Percentiles rank a stretch among this genome's conserved stretches.
Conservation (phyloP, 2,888 invertebrate genomes). For the Cosmopolites sordidus region DNA sequence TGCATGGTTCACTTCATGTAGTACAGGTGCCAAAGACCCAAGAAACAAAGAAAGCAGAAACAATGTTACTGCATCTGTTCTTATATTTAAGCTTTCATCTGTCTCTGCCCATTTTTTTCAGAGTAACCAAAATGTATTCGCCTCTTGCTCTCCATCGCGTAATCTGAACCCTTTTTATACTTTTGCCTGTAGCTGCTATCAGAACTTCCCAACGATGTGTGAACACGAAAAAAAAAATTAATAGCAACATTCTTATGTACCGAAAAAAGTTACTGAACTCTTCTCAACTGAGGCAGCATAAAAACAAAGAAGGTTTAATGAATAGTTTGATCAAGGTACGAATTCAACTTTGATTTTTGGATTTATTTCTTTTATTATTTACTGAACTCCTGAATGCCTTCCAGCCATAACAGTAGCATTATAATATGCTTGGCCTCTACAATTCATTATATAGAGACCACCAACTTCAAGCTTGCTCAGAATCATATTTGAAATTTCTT, state of each 20-base stretch:
- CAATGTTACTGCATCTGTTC: slow-evolving; percentile 7
- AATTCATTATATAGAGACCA: slow-evolving; percentile 31
- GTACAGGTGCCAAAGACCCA: slow-evolving; percentile 15
- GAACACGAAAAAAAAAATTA: too few relatives aligned
- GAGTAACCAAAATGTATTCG: slow-evolving; percentile 12
- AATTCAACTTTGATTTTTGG: too few relatives aligned
- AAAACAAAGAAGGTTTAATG: too few relatives aligned
- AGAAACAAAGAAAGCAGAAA: slow-evolving; percentile 21
- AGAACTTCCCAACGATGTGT: too few relatives aligned
- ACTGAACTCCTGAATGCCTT: too few relatives aligned
- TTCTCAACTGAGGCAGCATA: too few relatives aligned
- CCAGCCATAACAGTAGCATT: slow-evolving; percentile 32
- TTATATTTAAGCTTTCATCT: slow-evolving; percentile 18
- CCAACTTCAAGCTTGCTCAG: slow-evolving; percentile 26
- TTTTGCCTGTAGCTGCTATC: too few relatives aligned
- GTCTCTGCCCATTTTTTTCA: slow-evolving; percentile 25
- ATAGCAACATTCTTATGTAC: too few relatives aligned
- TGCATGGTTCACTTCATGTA: slow-evolving; percentile 19
- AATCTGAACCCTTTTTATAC: too few relatives aligned
- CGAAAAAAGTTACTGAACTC: too few relatives aligned
- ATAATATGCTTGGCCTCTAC: slow-evolving; percentile 34
- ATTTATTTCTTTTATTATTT: too few relatives aligned
- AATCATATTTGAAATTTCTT: slow-evolving; percentile 23
- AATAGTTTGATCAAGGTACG: too few relatives aligned
- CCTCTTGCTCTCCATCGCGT: slow-evolving; percentile 17